These are phyloP conservation scores for Magallana ariakensis DNA, from an alignment of 1,140 invertebrate species.

Conservation along the genomic window DNA sequence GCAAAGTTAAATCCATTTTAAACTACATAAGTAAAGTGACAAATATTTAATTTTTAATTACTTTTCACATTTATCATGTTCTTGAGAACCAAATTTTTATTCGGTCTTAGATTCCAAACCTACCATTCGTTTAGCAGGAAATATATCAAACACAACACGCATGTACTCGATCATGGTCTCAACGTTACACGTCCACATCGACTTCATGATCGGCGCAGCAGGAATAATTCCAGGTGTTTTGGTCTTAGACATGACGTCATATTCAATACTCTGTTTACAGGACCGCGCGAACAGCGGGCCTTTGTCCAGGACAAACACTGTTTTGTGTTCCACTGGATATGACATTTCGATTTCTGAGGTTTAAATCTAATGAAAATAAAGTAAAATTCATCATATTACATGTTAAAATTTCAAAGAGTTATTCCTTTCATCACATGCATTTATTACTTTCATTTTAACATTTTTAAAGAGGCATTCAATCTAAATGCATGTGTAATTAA, in stretches of 20 bases:
- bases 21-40: too few relatives aligned
- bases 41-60: too few relatives aligned
- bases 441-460: too few relatives aligned
- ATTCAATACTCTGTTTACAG: conserved; percentile 91
- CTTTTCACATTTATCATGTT: too few relatives aligned
- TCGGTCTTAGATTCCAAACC: conserved; percentile 40
- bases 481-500: too few relatives aligned
- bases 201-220: conserved; percentile 90
- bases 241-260: conserved; percentile 86
- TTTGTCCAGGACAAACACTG: conserved; percentile 96
- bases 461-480: too few relatives aligned
- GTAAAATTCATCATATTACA: too few relatives aligned
- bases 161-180: conserved; percentile 97
- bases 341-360: conserved; percentile 40
- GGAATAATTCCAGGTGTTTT: conserved; percentile 85
- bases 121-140: conserved; percentile 92
- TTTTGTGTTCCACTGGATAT: conserved; percentile 86
- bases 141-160: conserved; percentile 97
- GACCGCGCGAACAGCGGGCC: conserved; percentile 92
- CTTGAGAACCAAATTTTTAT: too few relatives aligned
- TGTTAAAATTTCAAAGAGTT: too few relatives aligned
- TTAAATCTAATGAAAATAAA: not conserved
- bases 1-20: too few relatives aligned
- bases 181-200: conserved; percentile 95
- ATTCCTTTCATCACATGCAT: too few relatives aligned